These are phyloP conservation scores for Microctenopoma stevenorrisi DNA, from an alignment of 2,797 vertebrate genomes.

Conservation along the genomic window DNA sequence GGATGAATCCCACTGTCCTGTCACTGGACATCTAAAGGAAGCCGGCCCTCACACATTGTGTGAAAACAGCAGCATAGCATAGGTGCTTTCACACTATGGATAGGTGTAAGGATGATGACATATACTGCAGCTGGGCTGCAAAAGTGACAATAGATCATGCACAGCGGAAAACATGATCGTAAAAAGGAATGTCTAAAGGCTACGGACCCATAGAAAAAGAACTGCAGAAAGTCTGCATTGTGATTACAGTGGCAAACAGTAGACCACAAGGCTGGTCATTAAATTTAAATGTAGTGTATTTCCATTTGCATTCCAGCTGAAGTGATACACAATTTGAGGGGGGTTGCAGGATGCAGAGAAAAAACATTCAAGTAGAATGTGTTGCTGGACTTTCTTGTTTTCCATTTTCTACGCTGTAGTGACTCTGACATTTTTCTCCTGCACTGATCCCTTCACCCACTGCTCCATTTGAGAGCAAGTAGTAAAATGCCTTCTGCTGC, in stretches of 20 bases:
- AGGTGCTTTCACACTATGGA: constrained; percentile 36
- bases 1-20: constrained; percentile 10
- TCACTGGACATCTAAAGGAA: constrained; percentile 14
- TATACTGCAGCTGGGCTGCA: constrained; percentile 22
- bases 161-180: constrained; percentile 1
- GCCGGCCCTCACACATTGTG: neutral
- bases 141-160: constrained; percentile 7
- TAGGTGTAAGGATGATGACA: constrained; percentile 41
- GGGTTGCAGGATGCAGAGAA: constrained; percentile 30
- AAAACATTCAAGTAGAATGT: constrained; percentile 28
- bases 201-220: neutral
- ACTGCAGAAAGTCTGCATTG: neutral
- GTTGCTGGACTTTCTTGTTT: constrained; percentile 30
- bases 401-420: constrained; percentile 25
- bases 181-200: neutral
- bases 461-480: constrained; percentile 48
- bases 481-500: constrained; percentile 49
- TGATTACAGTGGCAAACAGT: neutral
- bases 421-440: constrained; percentile 57
- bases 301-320: constrained; percentile 29
- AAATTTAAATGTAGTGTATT: constrained; percentile 45
- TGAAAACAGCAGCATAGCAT: constrained; percentile 25
- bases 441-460: constrained; percentile 41
- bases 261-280: constrained; percentile 36
- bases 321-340: constrained; percentile 8